Base-by-base conservation (phyloP, 2,888 invertebrate genomes). In the Tetranychus truncatus region DNA sequence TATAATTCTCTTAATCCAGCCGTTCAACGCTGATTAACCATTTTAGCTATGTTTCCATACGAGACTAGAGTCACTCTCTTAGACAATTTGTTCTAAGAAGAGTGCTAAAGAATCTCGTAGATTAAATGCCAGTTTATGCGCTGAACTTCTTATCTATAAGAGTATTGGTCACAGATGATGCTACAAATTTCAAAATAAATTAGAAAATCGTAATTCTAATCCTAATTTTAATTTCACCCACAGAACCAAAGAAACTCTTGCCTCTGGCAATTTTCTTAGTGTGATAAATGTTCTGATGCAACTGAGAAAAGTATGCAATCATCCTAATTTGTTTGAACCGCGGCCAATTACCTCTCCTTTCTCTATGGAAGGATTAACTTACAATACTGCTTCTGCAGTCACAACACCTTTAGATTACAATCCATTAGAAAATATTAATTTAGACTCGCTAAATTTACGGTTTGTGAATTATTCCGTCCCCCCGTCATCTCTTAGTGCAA, bases 281-380 rank as follows among this genome's bases (percentile, higher is more conserved):
- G 95, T 96, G 9, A 92, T 96, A 81, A 95, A 95, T 84, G 91
- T 96, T 79, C 86, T 96, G 77, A 96, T 96, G 95, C 95, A 96
- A 84, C 85, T 96, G 81, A 87, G 96, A 75, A 96, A 96, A 86
- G 94, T 95, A 79, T 96, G 96, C 86, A 96, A 96, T 85, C 96
- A 96, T 86, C 96, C 96, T 20, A 95, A 96, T 85, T 87, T 96
- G 81, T 96, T 96, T 85, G 99, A 99, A 86, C 90, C 93, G 78
- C 88, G 99, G 76, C 95, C 96, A 73, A 95, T 93, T 71, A 86
- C 90, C 75, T 95, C 97, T 73, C 95, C 99, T 77, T 92, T 96
- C 85, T 91, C 90, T 84, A 89, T 91, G 87, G 88, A 89, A 78
- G 88, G 89, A 46, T 87, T 95, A 78, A 85, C 86, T 71, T 87